Percentiles rank a stretch among this genome's conserved stretches.
phyloP scores from a whole-genome alignment of 2,113 vertebrate genomes.

The Nycticebus coucang region DNA sequence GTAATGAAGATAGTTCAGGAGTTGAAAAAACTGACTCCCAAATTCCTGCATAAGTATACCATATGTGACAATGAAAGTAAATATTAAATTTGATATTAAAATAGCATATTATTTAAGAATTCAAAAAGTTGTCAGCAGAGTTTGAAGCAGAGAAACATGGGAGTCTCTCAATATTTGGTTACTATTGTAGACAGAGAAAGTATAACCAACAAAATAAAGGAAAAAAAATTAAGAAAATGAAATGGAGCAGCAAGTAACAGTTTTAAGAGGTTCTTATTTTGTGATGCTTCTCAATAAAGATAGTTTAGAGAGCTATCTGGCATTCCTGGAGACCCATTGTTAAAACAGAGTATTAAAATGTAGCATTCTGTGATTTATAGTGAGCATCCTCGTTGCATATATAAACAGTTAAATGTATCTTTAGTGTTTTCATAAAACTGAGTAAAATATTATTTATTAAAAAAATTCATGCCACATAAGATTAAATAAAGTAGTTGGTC shows the following conservation, averaged over 20 bases:
- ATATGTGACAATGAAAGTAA: neutral
- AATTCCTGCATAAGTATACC: neutral
- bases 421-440: neutral
- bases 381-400: neutral
- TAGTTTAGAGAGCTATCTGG: neutral
- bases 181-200: neutral
- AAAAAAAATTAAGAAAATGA: neutral
- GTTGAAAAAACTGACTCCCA: neutral
- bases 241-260: neutral
- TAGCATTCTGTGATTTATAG: neutral
- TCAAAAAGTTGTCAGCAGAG: neutral
- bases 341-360: conserved; percentile 4
- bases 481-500: neutral
- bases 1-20: neutral
- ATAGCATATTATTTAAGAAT: conserved; percentile 1
- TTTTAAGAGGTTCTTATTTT: neutral
- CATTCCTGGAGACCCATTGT: neutral
- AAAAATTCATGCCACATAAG: neutral
- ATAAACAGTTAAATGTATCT: neutral
- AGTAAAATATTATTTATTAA: neutral
- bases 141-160: neutral
- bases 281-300: neutral
- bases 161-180: neutral
- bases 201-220: neutral
- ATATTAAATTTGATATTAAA: neutral